These are phyloP conservation scores for Pseudochaenichthys georgianus DNA, from an alignment of 2,797 vertebrate species.

Conservation along the genomic window DNA sequence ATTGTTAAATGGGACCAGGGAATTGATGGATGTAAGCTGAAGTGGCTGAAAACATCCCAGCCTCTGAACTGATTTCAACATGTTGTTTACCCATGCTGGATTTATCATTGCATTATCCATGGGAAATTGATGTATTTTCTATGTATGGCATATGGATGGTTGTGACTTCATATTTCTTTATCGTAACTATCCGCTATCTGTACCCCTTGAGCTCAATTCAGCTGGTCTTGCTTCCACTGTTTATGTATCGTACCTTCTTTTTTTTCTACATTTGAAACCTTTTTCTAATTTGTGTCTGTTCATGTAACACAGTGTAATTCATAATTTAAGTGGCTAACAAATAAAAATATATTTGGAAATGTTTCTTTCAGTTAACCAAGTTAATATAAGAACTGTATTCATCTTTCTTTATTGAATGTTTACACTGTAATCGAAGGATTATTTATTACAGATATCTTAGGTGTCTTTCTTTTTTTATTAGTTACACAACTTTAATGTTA, in stretches of 20 bases:
- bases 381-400: background rate
- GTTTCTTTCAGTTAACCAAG: background rate
- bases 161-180: slow-evolving; percentile 29
- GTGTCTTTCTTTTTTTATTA: too few species aligned
- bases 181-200: slow-evolving; percentile 10
- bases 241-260: slow-evolving; percentile 14
- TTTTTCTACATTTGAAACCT: slow-evolving; percentile 48
- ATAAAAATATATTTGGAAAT: slow-evolving; percentile 36
- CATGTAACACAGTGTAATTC: slow-evolving; percentile 37
- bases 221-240: slow-evolving; percentile 18
- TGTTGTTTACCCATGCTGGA: slow-evolving; percentile 27
- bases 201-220: background rate
- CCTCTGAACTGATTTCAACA: slow-evolving; percentile 19
- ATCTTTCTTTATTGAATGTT: background rate
- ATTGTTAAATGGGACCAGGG: slow-evolving; percentile 57
- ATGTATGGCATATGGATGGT: slow-evolving; percentile 10
- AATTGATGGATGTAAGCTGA: slow-evolving; percentile 1
- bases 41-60: background rate
- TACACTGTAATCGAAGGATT: background rate
- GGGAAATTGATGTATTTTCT: slow-evolving; percentile 32
- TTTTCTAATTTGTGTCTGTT: slow-evolving; percentile 36
- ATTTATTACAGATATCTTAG: background rate
- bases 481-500: too few species aligned
- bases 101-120: slow-evolving; percentile 51
- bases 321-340: slow-evolving; percentile 46